phyloP scores from a whole-genome alignment of 2,888 invertebrate species.

The Stenoptilia bipunctidactyla region DNA sequence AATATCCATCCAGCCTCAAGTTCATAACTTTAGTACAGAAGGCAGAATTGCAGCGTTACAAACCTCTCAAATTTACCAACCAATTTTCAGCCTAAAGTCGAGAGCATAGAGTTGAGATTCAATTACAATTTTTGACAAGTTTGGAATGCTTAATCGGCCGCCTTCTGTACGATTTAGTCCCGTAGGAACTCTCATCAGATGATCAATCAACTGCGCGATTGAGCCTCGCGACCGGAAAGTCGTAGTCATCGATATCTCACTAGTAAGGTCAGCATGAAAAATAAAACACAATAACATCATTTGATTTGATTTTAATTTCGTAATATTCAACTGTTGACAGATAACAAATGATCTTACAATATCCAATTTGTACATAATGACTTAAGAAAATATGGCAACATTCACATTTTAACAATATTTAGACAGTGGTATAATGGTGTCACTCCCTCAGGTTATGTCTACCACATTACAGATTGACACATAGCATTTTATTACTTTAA shows the following conservation, averaged over 20 bases:
- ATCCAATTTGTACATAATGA: slow-evolving; percentile 70
- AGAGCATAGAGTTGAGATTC: too few species aligned
- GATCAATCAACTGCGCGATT: too few species aligned
- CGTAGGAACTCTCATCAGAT: too few species aligned
- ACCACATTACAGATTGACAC: too few species aligned
- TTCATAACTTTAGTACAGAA: too few species aligned
- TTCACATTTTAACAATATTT: slow-evolving; percentile 66
- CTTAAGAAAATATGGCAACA: slow-evolving; percentile 72
- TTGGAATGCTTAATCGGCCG: too few species aligned
- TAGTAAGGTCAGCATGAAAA: slow-evolving; percentile 8
- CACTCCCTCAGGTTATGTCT: too few species aligned
- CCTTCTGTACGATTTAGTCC: too few species aligned
- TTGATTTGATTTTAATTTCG: slow-evolving; percentile 64
- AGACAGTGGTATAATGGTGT: slow-evolving; percentile 26
- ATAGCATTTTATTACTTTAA: too few species aligned
- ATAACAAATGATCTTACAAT: slow-evolving; percentile 70
- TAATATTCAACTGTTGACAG: slow-evolving; percentile 71
- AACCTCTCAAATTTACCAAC: slow-evolving; percentile 3
- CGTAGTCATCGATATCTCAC: neutral
- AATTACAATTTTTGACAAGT: too few species aligned
- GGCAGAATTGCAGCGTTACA: too few species aligned
- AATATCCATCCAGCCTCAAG: too few species aligned
- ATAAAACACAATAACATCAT: slow-evolving; percentile 31
- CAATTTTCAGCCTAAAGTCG: slow-evolving; percentile 1
- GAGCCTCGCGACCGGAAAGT: neutral